Conservation (phyloP, 2,888 invertebrate genomes). For the Ceraclea dissimilis region DNA sequence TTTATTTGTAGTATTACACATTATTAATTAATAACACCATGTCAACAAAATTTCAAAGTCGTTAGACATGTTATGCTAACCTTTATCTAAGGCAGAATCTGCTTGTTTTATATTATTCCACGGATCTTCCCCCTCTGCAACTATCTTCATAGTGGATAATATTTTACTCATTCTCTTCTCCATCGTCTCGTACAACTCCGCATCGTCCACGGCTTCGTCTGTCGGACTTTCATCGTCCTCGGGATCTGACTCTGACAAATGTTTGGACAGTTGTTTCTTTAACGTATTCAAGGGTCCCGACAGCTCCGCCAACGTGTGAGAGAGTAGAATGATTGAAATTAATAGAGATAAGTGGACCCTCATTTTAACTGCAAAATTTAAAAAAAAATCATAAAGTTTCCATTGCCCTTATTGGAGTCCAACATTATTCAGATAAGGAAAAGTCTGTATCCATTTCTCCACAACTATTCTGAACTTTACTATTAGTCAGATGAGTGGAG, state of each 20-base stretch:
- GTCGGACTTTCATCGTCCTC: slow-evolving; percentile 13
- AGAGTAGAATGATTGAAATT: slow-evolving; percentile 31
- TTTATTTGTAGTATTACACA: too few species aligned
- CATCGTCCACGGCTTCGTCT: slow-evolving; percentile 5
- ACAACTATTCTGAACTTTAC: too few species aligned
- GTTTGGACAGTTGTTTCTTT: slow-evolving; percentile 25
- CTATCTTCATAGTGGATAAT: slow-evolving; percentile 12
- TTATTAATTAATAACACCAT: too few species aligned
- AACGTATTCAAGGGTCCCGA: slow-evolving; percentile 33
- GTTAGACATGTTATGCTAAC: too few species aligned
- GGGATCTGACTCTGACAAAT: neutral
- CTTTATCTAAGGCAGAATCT: slow-evolving; percentile 1
- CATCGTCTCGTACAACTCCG: slow-evolving; percentile 12
- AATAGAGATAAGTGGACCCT: slow-evolving; percentile 25
- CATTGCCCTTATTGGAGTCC: neutral
- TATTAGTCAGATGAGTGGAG: too few species aligned
- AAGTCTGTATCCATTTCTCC: too few species aligned
- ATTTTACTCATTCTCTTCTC: slow-evolving; percentile 16
- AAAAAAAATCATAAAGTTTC: neutral
- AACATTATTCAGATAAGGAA: too few species aligned
- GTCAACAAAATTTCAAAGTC: too few species aligned
- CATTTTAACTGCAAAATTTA: slow-evolving; percentile 22
- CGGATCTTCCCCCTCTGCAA: neutral
- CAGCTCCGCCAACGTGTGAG: slow-evolving; percentile 31
- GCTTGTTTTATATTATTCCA: neutral